Evolutionary conservation across 2,797 vertebrate species (phyloP).

Genomic region (Stomatorhinus walkeri): DNA sequence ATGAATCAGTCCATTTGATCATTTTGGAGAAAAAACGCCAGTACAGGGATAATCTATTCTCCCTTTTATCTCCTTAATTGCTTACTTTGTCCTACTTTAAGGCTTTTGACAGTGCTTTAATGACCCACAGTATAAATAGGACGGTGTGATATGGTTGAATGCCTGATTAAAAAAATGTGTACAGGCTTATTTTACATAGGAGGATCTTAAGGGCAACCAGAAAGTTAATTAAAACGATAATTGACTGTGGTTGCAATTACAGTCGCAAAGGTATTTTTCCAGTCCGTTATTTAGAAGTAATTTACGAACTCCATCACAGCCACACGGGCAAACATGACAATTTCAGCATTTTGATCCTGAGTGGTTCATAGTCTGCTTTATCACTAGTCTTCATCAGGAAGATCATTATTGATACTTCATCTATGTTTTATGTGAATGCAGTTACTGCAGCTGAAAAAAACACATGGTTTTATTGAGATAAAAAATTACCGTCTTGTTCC

Average conservation of each 20-base stretch:
- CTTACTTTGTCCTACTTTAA: slow-evolving; percentile 74
- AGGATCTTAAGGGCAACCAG: slow-evolving; percentile 67
- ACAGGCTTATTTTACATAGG: slow-evolving; percentile 67
- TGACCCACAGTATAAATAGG: slow-evolving; percentile 70
- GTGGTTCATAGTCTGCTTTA: not conserved
- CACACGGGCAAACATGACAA: slow-evolving; percentile 36
- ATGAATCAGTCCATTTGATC: slow-evolving; percentile 51
- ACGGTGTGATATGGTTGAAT: slow-evolving; percentile 61
- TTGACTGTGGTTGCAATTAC: slow-evolving; percentile 67
- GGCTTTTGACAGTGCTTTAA: slow-evolving; percentile 68
- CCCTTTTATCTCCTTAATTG: slow-evolving; percentile 57
- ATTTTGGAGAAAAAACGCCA: slow-evolving; percentile 50
- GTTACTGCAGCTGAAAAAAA: not conserved
- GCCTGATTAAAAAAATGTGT: slow-evolving; percentile 51
- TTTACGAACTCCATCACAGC: slow-evolving; percentile 55
- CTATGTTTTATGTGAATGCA: not conserved
- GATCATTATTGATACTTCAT: not conserved
- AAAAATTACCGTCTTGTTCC: not conserved
- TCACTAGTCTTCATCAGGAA: not conserved
- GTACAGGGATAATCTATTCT: slow-evolving; percentile 59
- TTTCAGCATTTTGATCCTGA: not conserved
- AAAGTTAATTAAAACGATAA: slow-evolving; percentile 80
- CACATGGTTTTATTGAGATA: not conserved
- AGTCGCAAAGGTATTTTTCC: slow-evolving; percentile 56
- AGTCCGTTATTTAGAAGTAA: slow-evolving; percentile 55